Evolutionary conservation across 2,888 invertebrate species (phyloP), one percentile per base, ranked within the genome.

Genomic region (Mystacides longicornis): DNA sequence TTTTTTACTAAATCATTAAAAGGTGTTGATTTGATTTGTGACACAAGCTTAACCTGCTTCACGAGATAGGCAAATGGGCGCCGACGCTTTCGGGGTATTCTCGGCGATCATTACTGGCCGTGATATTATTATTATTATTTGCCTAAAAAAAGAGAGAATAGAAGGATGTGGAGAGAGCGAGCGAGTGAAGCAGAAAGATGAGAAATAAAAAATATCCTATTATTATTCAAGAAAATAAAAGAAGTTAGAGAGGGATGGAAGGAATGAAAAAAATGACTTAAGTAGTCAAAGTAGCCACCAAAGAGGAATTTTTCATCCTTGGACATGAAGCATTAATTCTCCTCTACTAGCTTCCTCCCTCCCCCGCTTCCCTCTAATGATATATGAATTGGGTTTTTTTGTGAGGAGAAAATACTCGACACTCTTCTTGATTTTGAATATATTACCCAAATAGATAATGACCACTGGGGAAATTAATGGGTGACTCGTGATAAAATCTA

Each of bases 81-180:
- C 55, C 49, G 55, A 58, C 55, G 52, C 56, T 52, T 57, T 56
- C 51, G 51, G 52, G 54, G 50, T 54, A 59, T 54, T 52, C 49
- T 54, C 48, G 19, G 48, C 48, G 43, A 55, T 53, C 53, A 53
- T 53, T 48, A 52, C 47, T 47, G 45, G 43, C 46, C 42, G 48
- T 48, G 53, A 23, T 47, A 37, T 21, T 48, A 23, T 48, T 48
- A 48, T 53, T 53, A n/a, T n/a, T n/a, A n/a, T n/a, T n/a, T n/a
- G n/a, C n/a, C 48, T 37, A 47, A 48, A 53, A 52, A 52, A 48
- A 37, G 23, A 23, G 23, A 48, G 48, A 48, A 23, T n/a, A 23
- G 18, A 46, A 43, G 43, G 43, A 43, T 7, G 4, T 4, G n/a
- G 43, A 16, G 43, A n/a, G 18, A 43, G 18, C 9, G 4, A 43